A percentile compares a stretch with the other conserved stretches of the same genome.
Evolutionary conservation across 2,113 vertebrate genomes (phyloP).

Genomic region (Chauna torquata): DNA sequence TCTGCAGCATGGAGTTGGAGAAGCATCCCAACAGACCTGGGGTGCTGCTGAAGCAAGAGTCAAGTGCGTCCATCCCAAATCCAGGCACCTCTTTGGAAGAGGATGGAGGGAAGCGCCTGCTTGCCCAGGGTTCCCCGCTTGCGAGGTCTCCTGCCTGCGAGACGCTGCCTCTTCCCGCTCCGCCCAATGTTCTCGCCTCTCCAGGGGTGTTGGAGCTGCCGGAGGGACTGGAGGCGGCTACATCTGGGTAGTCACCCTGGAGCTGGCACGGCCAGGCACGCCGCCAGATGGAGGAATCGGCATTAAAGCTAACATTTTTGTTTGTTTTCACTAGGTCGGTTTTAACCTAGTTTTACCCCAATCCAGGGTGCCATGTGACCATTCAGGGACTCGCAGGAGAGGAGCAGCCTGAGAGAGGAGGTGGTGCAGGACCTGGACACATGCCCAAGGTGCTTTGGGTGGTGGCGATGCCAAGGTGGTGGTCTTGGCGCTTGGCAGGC

Average conservation of each 20-base stretch:
- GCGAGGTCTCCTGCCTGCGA: not conserved
- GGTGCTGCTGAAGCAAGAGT: rapidly evolving
- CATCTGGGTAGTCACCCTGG: constrained; percentile 23
- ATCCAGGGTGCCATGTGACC: rapidly evolving
- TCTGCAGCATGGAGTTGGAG: not conserved
- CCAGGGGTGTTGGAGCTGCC: constrained; percentile 10
- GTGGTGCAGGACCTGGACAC: rapidly evolving
- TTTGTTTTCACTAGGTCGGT: not conserved
- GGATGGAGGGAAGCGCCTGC: not conserved
- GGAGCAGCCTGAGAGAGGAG: not conserved
- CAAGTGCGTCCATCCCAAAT: not conserved
- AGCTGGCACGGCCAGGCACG: not conserved
- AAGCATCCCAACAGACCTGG: not conserved
- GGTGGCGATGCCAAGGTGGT: not conserved
- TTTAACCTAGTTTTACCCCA: not conserved
- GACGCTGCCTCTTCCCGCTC: not conserved
- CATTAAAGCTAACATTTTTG: not conserved
- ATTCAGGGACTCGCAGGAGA: not conserved
- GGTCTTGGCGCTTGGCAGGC: not conserved
- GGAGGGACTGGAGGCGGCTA: not conserved
- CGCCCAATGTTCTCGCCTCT: not conserved
- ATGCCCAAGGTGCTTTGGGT: rapidly evolving
- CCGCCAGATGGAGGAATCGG: constrained; percentile 11
- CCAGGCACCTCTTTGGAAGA: not conserved
- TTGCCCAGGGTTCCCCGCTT: not conserved